Conservation (phyloP, 2,113 vertebrate genomes). For the Acrocephalus kingi region DNA sequence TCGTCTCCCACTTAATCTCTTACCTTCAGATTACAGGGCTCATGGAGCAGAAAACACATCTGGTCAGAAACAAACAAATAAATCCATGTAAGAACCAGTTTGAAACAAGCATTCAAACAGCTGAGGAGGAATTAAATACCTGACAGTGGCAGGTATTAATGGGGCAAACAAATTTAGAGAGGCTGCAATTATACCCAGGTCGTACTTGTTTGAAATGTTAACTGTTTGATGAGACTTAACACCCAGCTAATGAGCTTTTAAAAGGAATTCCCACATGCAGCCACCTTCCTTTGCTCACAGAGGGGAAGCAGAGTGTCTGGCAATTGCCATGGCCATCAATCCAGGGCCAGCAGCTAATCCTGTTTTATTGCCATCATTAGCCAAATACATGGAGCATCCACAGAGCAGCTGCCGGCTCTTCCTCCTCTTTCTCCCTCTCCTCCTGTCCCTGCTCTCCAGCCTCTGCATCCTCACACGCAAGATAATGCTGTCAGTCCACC, state of each 20-base stretch:
- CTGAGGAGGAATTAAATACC: background rate
- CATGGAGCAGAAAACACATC: background rate
- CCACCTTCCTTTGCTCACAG: background rate
- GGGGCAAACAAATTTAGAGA: constrained; percentile 3
- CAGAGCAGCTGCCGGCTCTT: constrained; percentile 1
- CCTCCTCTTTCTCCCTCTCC: background rate
- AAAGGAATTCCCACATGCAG: background rate
- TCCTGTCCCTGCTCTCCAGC: background rate
- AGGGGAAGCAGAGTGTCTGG: background rate
- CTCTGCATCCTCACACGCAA: background rate
- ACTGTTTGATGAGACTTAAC: constrained; percentile 48
- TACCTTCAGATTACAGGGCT: background rate
- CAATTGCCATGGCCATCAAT: background rate
- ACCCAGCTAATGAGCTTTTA: constrained; percentile 49
- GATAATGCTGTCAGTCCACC: background rate
- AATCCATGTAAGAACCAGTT: background rate
- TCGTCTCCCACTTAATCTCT: background rate
- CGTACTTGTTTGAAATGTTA: constrained; percentile 12
- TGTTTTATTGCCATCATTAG: constrained; percentile 43
- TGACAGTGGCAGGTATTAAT: constrained; percentile 20
- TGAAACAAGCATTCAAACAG: background rate
- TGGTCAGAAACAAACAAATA: background rate
- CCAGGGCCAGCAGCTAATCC: constrained; percentile 23
- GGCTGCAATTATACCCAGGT: background rate
- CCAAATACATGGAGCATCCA: background rate